A percentile compares a stretch with the other conserved stretches of the same genome.
Evolutionary conservation across 2,113 vertebrate genomes (phyloP).

Genomic region (Ciconia maguari): DNA sequence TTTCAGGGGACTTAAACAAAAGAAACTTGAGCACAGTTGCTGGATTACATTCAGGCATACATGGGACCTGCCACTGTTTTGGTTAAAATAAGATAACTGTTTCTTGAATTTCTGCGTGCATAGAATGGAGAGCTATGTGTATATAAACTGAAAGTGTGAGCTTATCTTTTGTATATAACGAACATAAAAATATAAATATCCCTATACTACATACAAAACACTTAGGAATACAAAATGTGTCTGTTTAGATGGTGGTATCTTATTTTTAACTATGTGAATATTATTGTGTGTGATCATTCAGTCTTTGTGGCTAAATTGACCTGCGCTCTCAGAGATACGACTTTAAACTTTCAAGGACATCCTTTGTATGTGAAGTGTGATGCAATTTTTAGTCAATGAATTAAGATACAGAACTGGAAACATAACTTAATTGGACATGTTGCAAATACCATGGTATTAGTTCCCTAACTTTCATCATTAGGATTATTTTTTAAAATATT

Average conservation of each 20-base stretch:
- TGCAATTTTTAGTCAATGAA: slow-evolving; percentile 43
- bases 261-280: neutral
- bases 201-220: neutral
- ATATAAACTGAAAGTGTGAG: neutral
- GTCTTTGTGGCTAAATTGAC: neutral
- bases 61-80: neutral
- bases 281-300: neutral
- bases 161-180: neutral
- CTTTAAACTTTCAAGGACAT: slow-evolving; percentile 23
- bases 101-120: neutral
- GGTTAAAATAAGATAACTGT: neutral
- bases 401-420: slow-evolving; percentile 53
- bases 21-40: neutral
- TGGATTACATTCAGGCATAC: neutral
- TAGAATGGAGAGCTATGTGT: neutral
- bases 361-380: slow-evolving; percentile 49
- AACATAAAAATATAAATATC: neutral
- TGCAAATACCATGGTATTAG: slow-evolving; percentile 35
- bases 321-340: neutral
- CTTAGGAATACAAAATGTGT: neutral
- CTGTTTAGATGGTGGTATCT: neutral
- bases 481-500: neutral
- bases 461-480: neutral
- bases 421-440: slow-evolving; percentile 30
- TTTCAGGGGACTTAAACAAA: neutral